Conservation (phyloP, 1,140 invertebrate genomes). For the Psilanteris sp. region DNA sequence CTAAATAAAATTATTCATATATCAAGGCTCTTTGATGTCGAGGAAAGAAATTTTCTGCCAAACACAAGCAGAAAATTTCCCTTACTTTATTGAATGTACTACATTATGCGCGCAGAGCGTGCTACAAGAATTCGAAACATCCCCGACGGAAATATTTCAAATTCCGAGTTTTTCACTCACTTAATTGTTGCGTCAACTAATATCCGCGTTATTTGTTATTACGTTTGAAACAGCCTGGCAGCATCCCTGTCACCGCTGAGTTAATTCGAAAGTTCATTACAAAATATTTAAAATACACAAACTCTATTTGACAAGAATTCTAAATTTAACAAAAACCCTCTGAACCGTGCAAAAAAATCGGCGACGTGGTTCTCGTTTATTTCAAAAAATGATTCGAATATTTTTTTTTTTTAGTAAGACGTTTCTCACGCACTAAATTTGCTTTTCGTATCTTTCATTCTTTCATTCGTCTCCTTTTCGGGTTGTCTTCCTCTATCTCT, state of each 20-base stretch:
- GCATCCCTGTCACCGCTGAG: slow-evolving; percentile 6
- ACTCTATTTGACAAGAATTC: too few relatives aligned
- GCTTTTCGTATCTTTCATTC: too few relatives aligned
- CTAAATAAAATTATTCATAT: slow-evolving; percentile 40
- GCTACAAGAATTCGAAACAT: slow-evolving; percentile 32
- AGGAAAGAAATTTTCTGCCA: slow-evolving; percentile 32
- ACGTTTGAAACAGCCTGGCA: slow-evolving; percentile 1
- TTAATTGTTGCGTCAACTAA: slow-evolving; percentile 37
- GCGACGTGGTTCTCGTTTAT: too few relatives aligned
- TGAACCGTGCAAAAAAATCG: too few relatives aligned
- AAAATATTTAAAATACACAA: too few relatives aligned
- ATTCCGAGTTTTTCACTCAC: slow-evolving; percentile 30
- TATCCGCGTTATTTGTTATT: slow-evolving; percentile 1
- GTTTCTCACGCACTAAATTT: too few relatives aligned
- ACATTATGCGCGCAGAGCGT: slow-evolving; percentile 34
- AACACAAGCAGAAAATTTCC: slow-evolving; percentile 30
- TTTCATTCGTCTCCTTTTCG: too few relatives aligned
- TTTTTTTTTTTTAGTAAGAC: too few relatives aligned
- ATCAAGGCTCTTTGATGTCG: slow-evolving; percentile 42
- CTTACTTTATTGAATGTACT: slow-evolving; percentile 49
- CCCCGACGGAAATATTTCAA: slow-evolving; percentile 16
- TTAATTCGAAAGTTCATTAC: not conserved
- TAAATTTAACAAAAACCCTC: too few relatives aligned
- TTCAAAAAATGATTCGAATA: too few relatives aligned
- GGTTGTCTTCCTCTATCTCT: too few relatives aligned